Percentiles rank a stretch among this genome's conserved stretches.
Evolutionary conservation across 2,113 vertebrate genomes (phyloP).

Genomic region (Leptobrachium ailaonicum): DNA sequence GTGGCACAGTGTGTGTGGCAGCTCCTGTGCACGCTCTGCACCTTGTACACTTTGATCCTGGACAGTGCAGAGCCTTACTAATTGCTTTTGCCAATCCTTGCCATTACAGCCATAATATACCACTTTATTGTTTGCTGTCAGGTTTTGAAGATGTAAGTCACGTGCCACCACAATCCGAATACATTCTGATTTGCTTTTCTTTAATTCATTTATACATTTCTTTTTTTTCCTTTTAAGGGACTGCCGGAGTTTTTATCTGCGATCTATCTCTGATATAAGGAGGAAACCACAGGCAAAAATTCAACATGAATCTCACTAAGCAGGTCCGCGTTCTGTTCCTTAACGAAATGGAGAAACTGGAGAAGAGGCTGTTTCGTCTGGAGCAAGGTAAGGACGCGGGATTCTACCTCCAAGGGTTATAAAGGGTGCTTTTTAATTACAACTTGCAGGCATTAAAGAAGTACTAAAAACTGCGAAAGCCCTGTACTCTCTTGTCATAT

Average conservation of each 20-base stretch:
- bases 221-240: constrained; percentile 58
- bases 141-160: constrained; percentile 26
- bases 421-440: too few relatives aligned
- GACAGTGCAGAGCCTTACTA: background rate
- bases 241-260: constrained; percentile 29
- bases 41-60: constrained; percentile 9
- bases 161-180: background rate
- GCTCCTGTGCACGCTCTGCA: constrained; percentile 1
- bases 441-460: too few relatives aligned
- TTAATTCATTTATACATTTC: constrained; percentile 22
- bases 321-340: constrained; percentile 76
- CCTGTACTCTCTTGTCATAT: too few relatives aligned
- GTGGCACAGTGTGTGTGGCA: constrained; percentile 18
- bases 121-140: background rate
- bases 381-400: constrained; percentile 76
- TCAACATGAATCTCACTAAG: constrained; percentile 69
- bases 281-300: constrained; percentile 53
- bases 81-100: background rate
- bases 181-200: background rate
- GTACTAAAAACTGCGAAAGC: too few relatives aligned
- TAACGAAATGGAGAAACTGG: constrained; percentile 82
- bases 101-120: background rate
- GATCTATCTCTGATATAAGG: constrained; percentile 52
- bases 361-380: constrained; percentile 82
- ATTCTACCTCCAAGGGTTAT: too few relatives aligned